Evolutionary conservation across 2,113 vertebrate species (phyloP).

Genomic region (Cynoglossus semilaevis): DNA sequence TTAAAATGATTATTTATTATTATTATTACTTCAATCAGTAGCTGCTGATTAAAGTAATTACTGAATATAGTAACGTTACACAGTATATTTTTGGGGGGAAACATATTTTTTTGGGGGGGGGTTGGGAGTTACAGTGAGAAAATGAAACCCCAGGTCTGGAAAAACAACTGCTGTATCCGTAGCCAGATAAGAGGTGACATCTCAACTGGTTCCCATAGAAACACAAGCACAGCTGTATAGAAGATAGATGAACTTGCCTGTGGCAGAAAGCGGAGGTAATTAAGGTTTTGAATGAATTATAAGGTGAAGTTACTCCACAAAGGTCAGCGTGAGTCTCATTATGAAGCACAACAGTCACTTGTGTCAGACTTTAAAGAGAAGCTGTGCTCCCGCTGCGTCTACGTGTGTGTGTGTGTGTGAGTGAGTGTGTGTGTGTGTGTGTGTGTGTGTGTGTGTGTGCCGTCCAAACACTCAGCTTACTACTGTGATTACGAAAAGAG

Average conservation of each 20-base stretch:
- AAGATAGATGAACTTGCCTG: not conserved
- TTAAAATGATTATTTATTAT: too few species aligned
- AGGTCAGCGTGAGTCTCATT: slow-evolving; percentile 32
- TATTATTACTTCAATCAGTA: too few species aligned
- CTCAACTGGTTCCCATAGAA: not conserved
- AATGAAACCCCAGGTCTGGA: too few species aligned
- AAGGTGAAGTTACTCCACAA: slow-evolving; percentile 22
- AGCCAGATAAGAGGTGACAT: too few species aligned
- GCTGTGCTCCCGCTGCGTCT: not conserved
- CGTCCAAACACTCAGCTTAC: slow-evolving; percentile 5
- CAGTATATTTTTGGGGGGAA: too few species aligned
- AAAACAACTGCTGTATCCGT: too few species aligned
- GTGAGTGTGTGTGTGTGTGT: slow-evolving; percentile 24
- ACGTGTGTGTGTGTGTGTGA: slow-evolving; percentile 24
- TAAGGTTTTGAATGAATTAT: slow-evolving; percentile 21
- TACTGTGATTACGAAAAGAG: too few species aligned
- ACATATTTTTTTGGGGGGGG: too few species aligned
- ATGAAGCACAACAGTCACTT: slow-evolving; percentile 35
- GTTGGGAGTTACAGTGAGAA: too few species aligned
- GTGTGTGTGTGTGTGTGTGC: slow-evolving; percentile 22
- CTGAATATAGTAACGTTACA: too few species aligned
- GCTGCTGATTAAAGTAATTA: too few species aligned
- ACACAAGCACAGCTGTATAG: not conserved
- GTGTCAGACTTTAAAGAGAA: slow-evolving; percentile 40
- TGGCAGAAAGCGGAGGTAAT: slow-evolving; percentile 4